phyloP scores from a whole-genome alignment of 23 tunicate species.

The Halocynthia aurantium region DNA sequence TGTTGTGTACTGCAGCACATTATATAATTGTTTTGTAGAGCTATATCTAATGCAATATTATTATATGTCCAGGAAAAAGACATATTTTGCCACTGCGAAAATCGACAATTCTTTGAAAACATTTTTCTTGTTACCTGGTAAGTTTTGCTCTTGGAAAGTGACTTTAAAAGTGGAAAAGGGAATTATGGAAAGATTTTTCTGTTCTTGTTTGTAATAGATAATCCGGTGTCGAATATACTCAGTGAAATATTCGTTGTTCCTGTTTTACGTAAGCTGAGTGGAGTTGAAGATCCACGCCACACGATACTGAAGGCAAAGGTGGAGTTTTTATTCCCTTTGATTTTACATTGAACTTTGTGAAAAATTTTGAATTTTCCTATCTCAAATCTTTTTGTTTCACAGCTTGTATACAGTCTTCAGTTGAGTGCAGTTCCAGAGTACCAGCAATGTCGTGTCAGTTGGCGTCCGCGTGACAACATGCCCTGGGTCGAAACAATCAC shows the following conservation, averaged over 20 bases:
- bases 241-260: constrained; percentile 79
- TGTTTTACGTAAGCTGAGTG: constrained; percentile 61
- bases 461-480: constrained; percentile 48
- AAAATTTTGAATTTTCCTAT: background rate
- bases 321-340: background rate
- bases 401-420: constrained; percentile 52
- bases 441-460: constrained; percentile 61
- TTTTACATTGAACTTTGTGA: background rate
- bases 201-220: constrained; percentile 11
- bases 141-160: background rate
- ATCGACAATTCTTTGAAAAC: constrained; percentile 14
- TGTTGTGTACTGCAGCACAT: background rate
- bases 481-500: constrained; percentile 82
- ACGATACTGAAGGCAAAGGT: constrained; percentile 68
- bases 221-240: constrained; percentile 78
- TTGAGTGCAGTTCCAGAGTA: constrained; percentile 78
- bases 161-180: background rate
- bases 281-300: constrained; percentile 51
- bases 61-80: background rate
- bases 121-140: constrained; percentile 86
- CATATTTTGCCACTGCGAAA: constrained; percentile 11
- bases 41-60: too few species aligned
- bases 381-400: background rate
- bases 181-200: background rate
- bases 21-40: background rate